phyloP scores from a whole-genome alignment of 2,888 invertebrate species.

The Augiades crinisus region DNA sequence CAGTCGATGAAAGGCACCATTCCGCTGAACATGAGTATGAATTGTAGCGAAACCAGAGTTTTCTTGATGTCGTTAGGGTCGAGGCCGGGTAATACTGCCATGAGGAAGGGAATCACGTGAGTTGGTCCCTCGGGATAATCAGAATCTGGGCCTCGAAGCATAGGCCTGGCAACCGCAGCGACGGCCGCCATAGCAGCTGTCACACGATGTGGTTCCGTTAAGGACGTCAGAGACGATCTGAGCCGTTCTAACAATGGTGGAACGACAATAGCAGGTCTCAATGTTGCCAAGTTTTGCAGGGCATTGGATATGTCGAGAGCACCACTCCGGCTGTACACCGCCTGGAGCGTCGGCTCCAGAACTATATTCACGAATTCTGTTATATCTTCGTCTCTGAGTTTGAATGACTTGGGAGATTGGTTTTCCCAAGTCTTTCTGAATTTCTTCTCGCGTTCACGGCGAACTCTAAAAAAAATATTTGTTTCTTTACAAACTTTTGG shows the following conservation, averaged over 20 bases:
- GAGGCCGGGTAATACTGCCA: constrained; percentile 91
- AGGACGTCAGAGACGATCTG: constrained; percentile 89
- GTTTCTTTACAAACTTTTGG: too few species aligned
- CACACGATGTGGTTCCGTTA: constrained; percentile 93
- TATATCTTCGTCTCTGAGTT: constrained; percentile 89
- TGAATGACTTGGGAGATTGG: constrained; percentile 84
- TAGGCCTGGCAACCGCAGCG: constrained; percentile 84
- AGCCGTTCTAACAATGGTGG: constrained; percentile 91
- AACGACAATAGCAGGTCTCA: constrained; percentile 91
- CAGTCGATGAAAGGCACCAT: constrained; percentile 93
- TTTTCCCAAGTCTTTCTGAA: constrained; percentile 86
- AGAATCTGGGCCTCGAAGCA: constrained; percentile 78
- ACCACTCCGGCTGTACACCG: constrained; percentile 89
- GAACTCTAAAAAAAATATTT: constrained; percentile 59
- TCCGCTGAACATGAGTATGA: constrained; percentile 88
- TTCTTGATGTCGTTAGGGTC: constrained; percentile 94
- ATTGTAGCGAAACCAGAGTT: constrained; percentile 88
- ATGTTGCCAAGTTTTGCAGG: constrained; percentile 87
- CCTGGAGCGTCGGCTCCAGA: constrained; percentile 87
- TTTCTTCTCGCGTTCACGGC: constrained; percentile 83
- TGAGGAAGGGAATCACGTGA: constrained; percentile 90
- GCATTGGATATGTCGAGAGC: constrained; percentile 84
- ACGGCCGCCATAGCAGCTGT: constrained; percentile 87
- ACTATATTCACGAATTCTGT: constrained; percentile 90
- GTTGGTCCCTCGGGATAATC: constrained; percentile 88